Base-by-base conservation (phyloP, 2,888 invertebrate species). In the Myopa tessellatipennis region DNA sequence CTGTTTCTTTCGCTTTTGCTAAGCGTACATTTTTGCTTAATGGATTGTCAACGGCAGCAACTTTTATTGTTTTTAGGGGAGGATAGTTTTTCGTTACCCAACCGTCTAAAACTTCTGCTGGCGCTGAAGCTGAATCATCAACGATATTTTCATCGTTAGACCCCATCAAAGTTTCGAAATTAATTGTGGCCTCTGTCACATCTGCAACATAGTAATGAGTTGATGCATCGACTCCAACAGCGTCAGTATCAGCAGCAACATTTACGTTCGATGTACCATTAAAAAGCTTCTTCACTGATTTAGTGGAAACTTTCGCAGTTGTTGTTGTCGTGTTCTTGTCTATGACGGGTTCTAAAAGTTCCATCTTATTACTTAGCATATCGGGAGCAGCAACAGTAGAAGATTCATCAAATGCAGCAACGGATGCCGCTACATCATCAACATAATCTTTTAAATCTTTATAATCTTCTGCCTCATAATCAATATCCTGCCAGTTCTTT, bases 1-100 rank as follows among this genome's bases (percentile, higher is more conserved):
- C 84, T 83, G 86, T 78, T 82, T 79, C 80, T 70, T 52, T 71
- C 34, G 16, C 73, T 40, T 16, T 60, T 58, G 55, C 76, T 77
- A 34, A 50, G 81, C 79, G 83, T 80, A 85, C 86, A 88, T 88
- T 85, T 84, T 82, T 84, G 84, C 87, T 88, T 85, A 87, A 86
- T 87, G 86, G 85, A 83, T 88, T 87, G 85, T 86, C 85, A 85
- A 75, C 34, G 67, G 40, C 34, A 36, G 63, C n/a, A 58, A 74
- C 45, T 67, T 45, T 55, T n/a, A 16, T 55, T 14, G 55, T n/a
- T 16, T 55, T 55, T 3, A 2, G 45, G 10, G 10, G 6, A 10
- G 45, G 2, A 4, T 45, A 10, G 45, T 45, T 45, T 45, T 45
- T 45, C 45, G 36, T 50, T 40, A 50, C 16, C 26, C 26, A 26